Evolutionary conservation across 2,888 invertebrate species (phyloP).

Genomic region (Dryobotodes eremita): DNA sequence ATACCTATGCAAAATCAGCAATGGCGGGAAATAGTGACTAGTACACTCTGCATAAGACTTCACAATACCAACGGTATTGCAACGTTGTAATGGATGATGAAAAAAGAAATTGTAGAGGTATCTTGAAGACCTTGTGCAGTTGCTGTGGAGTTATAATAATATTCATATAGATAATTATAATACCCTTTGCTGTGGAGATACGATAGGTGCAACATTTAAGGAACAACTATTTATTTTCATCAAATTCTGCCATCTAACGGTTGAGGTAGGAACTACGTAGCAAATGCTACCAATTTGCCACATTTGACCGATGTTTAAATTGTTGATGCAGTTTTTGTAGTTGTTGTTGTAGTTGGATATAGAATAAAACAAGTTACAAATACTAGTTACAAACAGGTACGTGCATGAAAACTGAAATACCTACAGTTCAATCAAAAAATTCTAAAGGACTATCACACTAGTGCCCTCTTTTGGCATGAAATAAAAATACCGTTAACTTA

Average conservation of each 20-base stretch:
- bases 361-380: no score
- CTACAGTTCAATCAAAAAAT: no score
- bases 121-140: background rate
- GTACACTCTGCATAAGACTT: background rate
- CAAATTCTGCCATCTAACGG: no score
- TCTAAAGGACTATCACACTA: no score
- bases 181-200: background rate
- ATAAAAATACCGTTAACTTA: slow-evolving; percentile 6
- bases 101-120: background rate
- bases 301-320: no score
- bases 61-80: background rate
- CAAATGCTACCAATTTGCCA: background rate
- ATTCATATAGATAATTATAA: background rate
- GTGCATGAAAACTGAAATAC: no score
- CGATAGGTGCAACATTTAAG: background rate
- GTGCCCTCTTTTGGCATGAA: background rate
- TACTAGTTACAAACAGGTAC: no score
- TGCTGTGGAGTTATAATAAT: background rate
- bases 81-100: background rate
- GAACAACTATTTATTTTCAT: no score
- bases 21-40: no score
- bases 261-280: slow-evolving; percentile 1
- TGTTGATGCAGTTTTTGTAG: no score
- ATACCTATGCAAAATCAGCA: no score
- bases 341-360: no score